Evolutionary conservation across 1,140 invertebrate species (phyloP).

Genomic region (Lasioglossum baleicum): DNA sequence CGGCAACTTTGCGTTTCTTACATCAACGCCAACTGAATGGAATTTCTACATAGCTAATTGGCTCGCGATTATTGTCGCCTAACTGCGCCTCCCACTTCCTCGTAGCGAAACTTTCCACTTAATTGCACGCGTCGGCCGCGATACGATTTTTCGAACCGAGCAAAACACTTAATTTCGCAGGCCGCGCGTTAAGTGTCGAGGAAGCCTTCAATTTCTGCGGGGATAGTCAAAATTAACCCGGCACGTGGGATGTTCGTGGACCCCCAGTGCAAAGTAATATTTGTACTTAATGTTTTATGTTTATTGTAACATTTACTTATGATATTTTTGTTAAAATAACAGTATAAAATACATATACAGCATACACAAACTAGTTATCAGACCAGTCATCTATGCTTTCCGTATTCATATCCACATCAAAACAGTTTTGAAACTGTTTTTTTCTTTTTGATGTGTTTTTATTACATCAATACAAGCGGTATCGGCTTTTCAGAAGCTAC

Average conservation of each 20-base stretch:
- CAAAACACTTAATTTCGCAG: not conserved
- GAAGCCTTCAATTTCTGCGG: not conserved
- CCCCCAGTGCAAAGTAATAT: no score
- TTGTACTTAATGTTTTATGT: no score
- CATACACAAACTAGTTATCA: no score
- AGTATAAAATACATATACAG: no score
- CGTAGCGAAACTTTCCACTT: not conserved
- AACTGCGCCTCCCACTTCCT: not conserved
- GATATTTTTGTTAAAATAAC: no score
- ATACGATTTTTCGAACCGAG: not conserved
- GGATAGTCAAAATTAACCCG: constrained; percentile 15
- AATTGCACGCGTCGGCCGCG: not conserved
- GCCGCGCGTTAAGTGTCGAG: not conserved
- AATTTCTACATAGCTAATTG: constrained; percentile 17
- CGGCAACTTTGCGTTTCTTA: not conserved
- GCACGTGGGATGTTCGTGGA: not conserved
- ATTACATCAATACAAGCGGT: no score
- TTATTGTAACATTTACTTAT: no score
- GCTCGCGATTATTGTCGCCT: not conserved
- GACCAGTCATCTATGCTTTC: no score
- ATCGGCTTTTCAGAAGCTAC: no score
- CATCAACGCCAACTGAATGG: not conserved
- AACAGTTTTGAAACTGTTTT: no score
- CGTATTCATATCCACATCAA: no score
- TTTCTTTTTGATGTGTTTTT: no score